These are phyloP conservation scores for Lates japonicus DNA, from an alignment of 2,797 vertebrate genomes.

Conservation along the genomic window DNA sequence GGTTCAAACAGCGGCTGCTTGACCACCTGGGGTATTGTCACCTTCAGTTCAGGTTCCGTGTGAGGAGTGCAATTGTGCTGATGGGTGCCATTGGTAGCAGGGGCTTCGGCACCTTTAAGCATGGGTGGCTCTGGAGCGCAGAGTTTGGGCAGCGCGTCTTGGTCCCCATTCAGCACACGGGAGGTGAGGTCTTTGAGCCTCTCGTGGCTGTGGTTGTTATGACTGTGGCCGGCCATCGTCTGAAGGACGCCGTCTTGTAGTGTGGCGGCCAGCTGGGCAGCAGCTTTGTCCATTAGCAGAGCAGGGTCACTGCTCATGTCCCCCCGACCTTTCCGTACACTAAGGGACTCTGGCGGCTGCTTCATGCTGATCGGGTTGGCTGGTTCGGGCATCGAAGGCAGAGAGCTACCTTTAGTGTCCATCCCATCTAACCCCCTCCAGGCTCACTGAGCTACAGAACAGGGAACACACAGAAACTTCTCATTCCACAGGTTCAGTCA, in stretches of 20 bases:
- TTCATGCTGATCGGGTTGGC: slow-evolving; percentile 93
- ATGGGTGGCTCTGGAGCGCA: slow-evolving; percentile 86
- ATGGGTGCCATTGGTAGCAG: slow-evolving; percentile 79
- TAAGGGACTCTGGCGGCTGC: slow-evolving; percentile 92
- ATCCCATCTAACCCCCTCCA: slow-evolving; percentile 83
- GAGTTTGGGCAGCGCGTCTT: slow-evolving; percentile 88
- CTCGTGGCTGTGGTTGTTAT: slow-evolving; percentile 89
- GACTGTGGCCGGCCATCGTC: slow-evolving; percentile 90
- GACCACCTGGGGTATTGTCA: slow-evolving; percentile 92
- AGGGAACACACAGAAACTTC: slow-evolving; percentile 56
- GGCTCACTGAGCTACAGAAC: slow-evolving; percentile 82
- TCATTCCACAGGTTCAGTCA: slow-evolving; percentile 32
- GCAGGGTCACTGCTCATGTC: slow-evolving; percentile 91
- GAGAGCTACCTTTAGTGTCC: slow-evolving; percentile 90
- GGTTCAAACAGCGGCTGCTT: slow-evolving; percentile 89
- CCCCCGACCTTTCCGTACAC: slow-evolving; percentile 87
- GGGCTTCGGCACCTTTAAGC: slow-evolving; percentile 89
- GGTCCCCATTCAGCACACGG: slow-evolving; percentile 94
- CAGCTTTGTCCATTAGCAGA: slow-evolving; percentile 91
- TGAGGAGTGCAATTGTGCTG: slow-evolving; percentile 87
- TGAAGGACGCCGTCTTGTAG: slow-evolving; percentile 93
- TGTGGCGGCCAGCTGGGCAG: slow-evolving; percentile 90
- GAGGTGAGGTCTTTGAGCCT: slow-evolving; percentile 95
- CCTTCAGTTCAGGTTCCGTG: slow-evolving; percentile 90
- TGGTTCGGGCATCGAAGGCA: slow-evolving; percentile 90